Evolutionary conservation across 2,797 vertebrate genomes (phyloP), one percentile per base, ranked within the genome.

Genomic region (Cercopithecus hamlyni): DNA sequence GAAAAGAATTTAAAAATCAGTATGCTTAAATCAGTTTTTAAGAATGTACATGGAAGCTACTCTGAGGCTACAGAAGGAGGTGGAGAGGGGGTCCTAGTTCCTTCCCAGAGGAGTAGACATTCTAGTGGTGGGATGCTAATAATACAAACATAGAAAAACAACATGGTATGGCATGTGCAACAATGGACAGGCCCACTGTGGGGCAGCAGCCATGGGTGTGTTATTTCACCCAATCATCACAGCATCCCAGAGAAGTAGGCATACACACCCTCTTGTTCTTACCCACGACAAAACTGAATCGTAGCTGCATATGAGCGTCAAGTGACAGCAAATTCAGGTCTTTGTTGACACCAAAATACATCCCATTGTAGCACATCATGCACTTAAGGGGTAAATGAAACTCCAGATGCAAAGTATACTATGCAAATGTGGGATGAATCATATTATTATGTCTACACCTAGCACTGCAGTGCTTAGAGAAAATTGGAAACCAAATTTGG

Each of bases 401-500:
- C 1, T 13, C 52, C 9, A 2, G 6, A 33, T 64, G 58, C 76
- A 48, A 84, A 64, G n/a, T 45, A 26, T 27, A 4, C n/a, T 4
- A 5, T n/a, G 61, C 20, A n/a, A 73, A 58, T 33, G 27, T 45
- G 14, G 41, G 24, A 22, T 2, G 19, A 15, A 6, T 67, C 43
- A 20, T 13, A 11, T 52, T 50, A 26, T 27, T 43, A 5, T 4
- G 41, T 86, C 55, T 61, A 30, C 17, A 45, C 13, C 13, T 7
- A n/a, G 39, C 30, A 10, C 24, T 12, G 17, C 55, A 19, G 73
- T 5, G 15, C 83, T 79, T 10, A 61, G 36, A 96, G 33, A 55
- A 58, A 79, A 96, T n/a, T 76, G 79, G 92, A 91, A 95, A 72
- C 86, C 93, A 76, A 30, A 84, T 73, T 57, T 61, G 36, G 75